Evolutionary conservation across 2,888 invertebrate species (phyloP), one percentile per base, ranked within the genome.

Genomic region (Polymixis flavicincta): DNA sequence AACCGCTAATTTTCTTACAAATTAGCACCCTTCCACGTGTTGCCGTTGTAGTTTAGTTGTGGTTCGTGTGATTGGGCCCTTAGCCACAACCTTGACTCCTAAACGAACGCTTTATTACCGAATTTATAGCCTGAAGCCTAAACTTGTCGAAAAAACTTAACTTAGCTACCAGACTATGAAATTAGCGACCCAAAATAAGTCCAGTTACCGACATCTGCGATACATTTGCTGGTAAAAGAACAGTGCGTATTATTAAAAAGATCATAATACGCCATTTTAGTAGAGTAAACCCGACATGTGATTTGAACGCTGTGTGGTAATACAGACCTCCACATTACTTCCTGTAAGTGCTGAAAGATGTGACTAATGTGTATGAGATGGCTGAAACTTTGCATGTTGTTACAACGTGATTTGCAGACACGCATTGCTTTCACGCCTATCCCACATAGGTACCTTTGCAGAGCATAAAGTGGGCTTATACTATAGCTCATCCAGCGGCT

Each of bases 71-170:
- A 1, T 45, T 2, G 11, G 42, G 9, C 42, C 42, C 11, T 45
- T 7, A 11, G 7, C 6, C n/a, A 5, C 61, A 83, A 74, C 80
- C 83, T 83, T 83, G 83, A 83, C 76, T 74, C 2, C 7, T 19
- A 13, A 72, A 77, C 19, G 81, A 83, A 84, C 81, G 69, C 71
- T 83, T 83, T 70, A 77, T 73, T 73, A 48, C 48, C 25, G 0
- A 76, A 69, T 77, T 70, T 72, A 66, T 70, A 45, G 59, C 66
- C 52, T 60, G 11, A 37, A 76, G 52, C 2, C 45, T 6, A 14
- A 64, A 54, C 17, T 37, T 32, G 13, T 11, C 17, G 8, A 80
- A 80, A 83, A 82, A 71, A 54, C 45, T 42, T 64, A 75, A 55
- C 76, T 42, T 25, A 25, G 25, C 48, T 45, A 82, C 1, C 61